These are phyloP conservation scores for Phalacrocorax pelagicus DNA, from an alignment of 2,113 vertebrate species.

Conservation along the genomic window DNA sequence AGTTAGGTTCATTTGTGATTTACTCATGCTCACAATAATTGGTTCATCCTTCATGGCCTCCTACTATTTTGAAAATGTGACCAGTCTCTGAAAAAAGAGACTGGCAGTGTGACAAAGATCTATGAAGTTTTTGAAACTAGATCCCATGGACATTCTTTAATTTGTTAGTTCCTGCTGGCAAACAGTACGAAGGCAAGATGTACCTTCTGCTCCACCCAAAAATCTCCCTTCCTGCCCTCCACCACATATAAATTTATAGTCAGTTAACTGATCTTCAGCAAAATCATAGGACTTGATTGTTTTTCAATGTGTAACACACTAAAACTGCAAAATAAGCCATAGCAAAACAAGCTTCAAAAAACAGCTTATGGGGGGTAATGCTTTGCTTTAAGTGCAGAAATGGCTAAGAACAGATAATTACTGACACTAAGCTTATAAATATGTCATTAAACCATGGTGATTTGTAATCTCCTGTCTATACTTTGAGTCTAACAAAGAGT, in stretches of 20 bases:
- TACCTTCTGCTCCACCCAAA: background rate
- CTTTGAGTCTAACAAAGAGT: background rate
- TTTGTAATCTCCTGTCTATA: background rate
- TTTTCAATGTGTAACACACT: background rate
- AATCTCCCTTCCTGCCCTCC: rapidly evolving
- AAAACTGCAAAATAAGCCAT: background rate
- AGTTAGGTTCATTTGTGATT: background rate
- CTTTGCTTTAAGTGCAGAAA: background rate
- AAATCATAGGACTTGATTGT: background rate
- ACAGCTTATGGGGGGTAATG: background rate
- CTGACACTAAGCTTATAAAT: background rate
- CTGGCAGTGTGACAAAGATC: background rate
- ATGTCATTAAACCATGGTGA: background rate
- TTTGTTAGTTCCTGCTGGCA: background rate
- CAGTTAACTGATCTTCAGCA: background rate
- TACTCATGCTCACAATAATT: background rate
- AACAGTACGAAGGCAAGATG: background rate
- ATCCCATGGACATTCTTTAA: background rate
- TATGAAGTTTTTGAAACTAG: background rate
- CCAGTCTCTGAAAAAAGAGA: background rate
- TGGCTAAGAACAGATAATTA: background rate
- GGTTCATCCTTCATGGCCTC: background rate
- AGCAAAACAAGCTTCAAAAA: background rate
- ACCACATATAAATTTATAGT: background rate
- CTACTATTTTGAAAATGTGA: background rate